Percentiles rank a stretch among this genome's conserved stretches.
phyloP scores from a whole-genome alignment of 2,888 invertebrate genomes.

The Euclidia mi region DNA sequence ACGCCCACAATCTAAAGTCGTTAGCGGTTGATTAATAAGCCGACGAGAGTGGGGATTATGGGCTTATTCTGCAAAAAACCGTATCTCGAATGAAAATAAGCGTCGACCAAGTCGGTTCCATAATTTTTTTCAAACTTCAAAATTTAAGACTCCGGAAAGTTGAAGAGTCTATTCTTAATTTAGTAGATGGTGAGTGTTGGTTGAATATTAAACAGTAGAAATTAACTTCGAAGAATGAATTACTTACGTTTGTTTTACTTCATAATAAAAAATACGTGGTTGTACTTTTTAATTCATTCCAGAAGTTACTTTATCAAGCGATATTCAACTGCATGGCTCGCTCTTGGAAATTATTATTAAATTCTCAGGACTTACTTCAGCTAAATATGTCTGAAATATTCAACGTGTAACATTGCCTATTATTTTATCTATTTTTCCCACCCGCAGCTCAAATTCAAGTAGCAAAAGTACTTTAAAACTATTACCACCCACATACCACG shows the following conservation, averaged over 20 bases:
- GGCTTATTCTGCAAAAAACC: constrained; percentile 72
- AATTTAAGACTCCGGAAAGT: constrained; percentile 59
- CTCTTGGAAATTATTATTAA: neutral
- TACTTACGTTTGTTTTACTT: constrained; percentile 50
- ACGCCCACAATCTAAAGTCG: constrained; percentile 66
- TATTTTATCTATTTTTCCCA: neutral
- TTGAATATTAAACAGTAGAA: constrained; percentile 69
- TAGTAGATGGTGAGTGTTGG: constrained; percentile 56
- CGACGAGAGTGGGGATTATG: constrained; percentile 69
- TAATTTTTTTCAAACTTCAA: constrained; percentile 61
- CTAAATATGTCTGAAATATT: neutral
- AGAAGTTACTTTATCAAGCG: constrained; percentile 22
- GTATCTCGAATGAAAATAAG: constrained; percentile 60
- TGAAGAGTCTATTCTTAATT: constrained; percentile 58
- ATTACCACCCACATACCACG: constrained; percentile 7
- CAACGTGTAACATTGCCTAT: neutral
- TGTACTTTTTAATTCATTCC: constrained; percentile 29
- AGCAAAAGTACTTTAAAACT: constrained; percentile 19
- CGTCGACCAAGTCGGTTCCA: constrained; percentile 25
- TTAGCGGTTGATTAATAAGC: constrained; percentile 82
- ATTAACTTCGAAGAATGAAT: constrained; percentile 55
- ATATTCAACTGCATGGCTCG: neutral
- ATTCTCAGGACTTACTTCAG: no score
- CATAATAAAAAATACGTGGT: constrained; percentile 44
- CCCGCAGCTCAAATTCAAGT: constrained; percentile 8